Evolutionary conservation across 2,888 invertebrate species (phyloP).

Genomic region (Girardia tigrina): DNA sequence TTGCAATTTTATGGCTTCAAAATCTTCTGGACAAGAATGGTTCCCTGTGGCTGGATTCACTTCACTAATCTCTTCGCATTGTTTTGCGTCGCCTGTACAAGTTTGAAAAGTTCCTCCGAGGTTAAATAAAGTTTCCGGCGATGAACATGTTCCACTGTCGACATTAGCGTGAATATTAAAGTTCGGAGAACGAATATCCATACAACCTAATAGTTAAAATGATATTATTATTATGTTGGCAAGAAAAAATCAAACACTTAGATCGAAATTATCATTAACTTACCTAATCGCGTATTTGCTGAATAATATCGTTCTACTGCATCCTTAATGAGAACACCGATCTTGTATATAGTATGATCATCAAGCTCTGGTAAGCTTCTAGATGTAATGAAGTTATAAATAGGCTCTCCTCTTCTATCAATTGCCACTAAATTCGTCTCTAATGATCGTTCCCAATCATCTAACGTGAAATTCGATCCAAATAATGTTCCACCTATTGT

Average conservation of each 20-base stretch:
- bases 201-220: constrained; percentile 41
- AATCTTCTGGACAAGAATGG: constrained; percentile 40
- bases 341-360: constrained; percentile 38
- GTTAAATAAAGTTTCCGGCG: constrained; percentile 40
- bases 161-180: constrained; percentile 42
- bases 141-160: constrained; percentile 40
- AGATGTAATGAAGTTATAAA: constrained; percentile 40
- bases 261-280: background rate
- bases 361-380: constrained; percentile 40
- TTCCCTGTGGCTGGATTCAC: constrained; percentile 41
- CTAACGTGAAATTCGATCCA: constrained; percentile 39
- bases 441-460: constrained; percentile 39
- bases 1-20: constrained; percentile 39
- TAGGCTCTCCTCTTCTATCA: constrained; percentile 42
- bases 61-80: constrained; percentile 36
- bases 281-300: constrained; percentile 8
- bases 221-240: too few relatives aligned
- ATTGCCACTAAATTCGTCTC: constrained; percentile 41
- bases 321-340: constrained; percentile 38
- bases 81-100: constrained; percentile 35
- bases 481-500: constrained; percentile 40
- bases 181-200: constrained; percentile 40
- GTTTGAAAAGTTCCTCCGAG: constrained; percentile 43
- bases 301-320: constrained; percentile 42
- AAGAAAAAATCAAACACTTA: too few relatives aligned